Evolutionary conservation across 2,113 vertebrate species (phyloP).

Genomic region (Phyllopteryx taeniolatus): DNA sequence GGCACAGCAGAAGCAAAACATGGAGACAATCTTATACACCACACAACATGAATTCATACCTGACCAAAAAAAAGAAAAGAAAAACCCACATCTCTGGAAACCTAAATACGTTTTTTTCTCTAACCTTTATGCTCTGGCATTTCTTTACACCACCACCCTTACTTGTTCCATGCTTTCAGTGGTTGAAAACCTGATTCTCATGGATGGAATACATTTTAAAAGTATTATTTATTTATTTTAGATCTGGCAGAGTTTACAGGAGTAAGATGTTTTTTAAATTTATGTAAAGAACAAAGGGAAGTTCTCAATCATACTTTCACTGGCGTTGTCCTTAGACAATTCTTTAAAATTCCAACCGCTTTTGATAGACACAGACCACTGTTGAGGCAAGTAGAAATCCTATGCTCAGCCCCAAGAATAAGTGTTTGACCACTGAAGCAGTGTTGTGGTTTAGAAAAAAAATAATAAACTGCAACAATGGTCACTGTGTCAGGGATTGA

Average conservation of each 20-base stretch:
- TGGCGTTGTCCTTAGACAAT: too few species aligned
- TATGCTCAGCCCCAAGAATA: too few species aligned
- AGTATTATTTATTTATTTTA: neutral
- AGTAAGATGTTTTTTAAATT: neutral
- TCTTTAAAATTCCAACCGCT: too few species aligned
- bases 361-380: neutral
- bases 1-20: neutral
- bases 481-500: neutral
- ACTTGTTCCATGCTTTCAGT: too few species aligned
- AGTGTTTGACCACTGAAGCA: too few species aligned
- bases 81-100: neutral
- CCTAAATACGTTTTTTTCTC: neutral
- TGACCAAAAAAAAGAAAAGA: neutral
- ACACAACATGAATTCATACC: neutral
- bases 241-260: neutral
- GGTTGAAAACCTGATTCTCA: neutral
- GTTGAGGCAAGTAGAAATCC: too few species aligned
- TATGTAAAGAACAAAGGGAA: neutral
- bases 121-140: neutral
- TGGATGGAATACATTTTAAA: neutral
- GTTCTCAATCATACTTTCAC: neutral
- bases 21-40: neutral
- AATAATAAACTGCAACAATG: neutral
- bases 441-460: too few species aligned
- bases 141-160: neutral